Evolutionary conservation across 2,888 invertebrate species (phyloP).

Genomic region (Branchipolynoe longqiensis): DNA sequence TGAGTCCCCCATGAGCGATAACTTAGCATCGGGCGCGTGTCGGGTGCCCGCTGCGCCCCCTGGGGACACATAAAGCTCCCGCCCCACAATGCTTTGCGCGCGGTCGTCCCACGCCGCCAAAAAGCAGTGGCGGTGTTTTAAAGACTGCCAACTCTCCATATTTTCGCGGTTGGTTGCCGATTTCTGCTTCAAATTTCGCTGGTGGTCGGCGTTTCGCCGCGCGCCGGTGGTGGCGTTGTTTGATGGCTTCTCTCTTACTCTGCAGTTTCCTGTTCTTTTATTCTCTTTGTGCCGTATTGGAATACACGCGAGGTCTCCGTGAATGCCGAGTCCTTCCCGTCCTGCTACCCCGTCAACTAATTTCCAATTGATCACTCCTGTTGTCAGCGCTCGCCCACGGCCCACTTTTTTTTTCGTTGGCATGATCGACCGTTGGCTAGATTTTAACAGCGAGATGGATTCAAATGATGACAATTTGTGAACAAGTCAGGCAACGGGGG

Average conservation of each 20-base stretch:
- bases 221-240: too few relatives aligned
- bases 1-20: slow-evolving; percentile 47
- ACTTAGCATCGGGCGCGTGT: slow-evolving; percentile 45
- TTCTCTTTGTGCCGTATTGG: too few relatives aligned
- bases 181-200: too few relatives aligned
- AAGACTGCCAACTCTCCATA: too few relatives aligned
- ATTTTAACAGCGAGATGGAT: slow-evolving; percentile 54
- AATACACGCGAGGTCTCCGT: too few relatives aligned
- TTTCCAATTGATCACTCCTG: slow-evolving; percentile 42
- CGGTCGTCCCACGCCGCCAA: slow-evolving; percentile 6
- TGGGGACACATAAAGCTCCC: slow-evolving; percentile 36
- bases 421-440: slow-evolving; percentile 44
- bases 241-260: too few relatives aligned
- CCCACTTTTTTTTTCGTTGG: neutral
- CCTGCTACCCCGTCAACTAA: slow-evolving; percentile 5
- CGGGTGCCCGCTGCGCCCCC: neutral
- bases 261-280: too few relatives aligned
- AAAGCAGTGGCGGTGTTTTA: neutral
- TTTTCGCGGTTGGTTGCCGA: too few relatives aligned
- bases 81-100: slow-evolving; percentile 29
- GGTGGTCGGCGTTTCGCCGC: too few relatives aligned
- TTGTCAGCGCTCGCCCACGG: slow-evolving; percentile 1
- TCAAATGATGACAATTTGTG: slow-evolving; percentile 43
- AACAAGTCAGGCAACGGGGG: too few relatives aligned
- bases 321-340: too few relatives aligned